Evolutionary conservation across 1,140 invertebrate species (phyloP).

Genomic region (Acromyrmex heyeri): DNA sequence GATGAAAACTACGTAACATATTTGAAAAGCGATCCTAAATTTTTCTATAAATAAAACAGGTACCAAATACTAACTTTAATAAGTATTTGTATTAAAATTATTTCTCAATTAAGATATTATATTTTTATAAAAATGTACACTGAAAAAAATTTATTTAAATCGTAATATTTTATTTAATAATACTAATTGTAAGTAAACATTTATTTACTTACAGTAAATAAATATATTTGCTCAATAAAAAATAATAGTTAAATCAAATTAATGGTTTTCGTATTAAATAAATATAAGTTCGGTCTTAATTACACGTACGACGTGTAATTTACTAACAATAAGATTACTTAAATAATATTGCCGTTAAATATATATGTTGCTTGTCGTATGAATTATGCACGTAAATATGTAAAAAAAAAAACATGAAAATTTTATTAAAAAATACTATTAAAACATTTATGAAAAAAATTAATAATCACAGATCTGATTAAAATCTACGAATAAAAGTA

Average conservation of each 20-base stretch:
- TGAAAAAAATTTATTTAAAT: too few relatives aligned
- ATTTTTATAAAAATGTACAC: neutral
- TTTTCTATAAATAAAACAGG: neutral
- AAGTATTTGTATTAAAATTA: neutral
- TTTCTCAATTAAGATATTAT: neutral
- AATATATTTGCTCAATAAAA: too few relatives aligned
- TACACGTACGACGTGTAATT: neutral
- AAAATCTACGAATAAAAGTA: neutral
- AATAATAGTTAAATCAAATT: too few relatives aligned
- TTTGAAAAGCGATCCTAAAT: constrained; percentile 1
- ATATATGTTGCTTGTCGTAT: too few relatives aligned
- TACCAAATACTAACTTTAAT: too few relatives aligned
- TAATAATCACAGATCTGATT: neutral
- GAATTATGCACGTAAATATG: too few relatives aligned
- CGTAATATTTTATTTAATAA: too few relatives aligned
- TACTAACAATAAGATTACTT: too few relatives aligned
- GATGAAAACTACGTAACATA: neutral
- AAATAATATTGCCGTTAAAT: neutral
- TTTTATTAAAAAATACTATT: neutral
- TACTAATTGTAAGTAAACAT: too few relatives aligned
- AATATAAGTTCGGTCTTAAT: neutral
- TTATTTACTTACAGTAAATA: too few relatives aligned
- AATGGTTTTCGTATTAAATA: too few relatives aligned
- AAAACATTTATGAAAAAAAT: neutral
- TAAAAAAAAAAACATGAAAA: neutral